Conservation (phyloP, 1,140 invertebrate species). For the Brachionus paranguensis region DNA sequence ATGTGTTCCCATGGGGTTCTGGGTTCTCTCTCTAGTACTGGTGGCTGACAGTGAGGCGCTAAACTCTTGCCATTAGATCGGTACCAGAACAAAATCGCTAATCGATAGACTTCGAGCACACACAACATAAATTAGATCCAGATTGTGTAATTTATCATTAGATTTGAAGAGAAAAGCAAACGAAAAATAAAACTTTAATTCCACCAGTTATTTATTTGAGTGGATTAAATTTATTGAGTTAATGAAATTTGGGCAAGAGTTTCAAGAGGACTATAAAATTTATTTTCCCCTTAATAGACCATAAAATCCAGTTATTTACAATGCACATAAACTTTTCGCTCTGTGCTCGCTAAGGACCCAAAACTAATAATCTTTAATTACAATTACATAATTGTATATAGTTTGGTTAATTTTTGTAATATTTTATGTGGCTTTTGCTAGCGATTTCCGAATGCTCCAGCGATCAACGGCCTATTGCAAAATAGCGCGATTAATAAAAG, state of each 20-base stretch:
- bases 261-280: conserved; percentile 29
- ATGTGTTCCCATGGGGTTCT: neutral
- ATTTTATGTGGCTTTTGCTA: conserved; percentile 13
- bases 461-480: neutral
- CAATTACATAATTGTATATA: conserved; percentile 23
- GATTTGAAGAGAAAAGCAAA: neutral
- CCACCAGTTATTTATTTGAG: neutral
- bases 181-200: neutral
- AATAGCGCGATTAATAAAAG: neutral
- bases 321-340: neutral
- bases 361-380: conserved; percentile 22
- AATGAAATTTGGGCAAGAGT: neutral
- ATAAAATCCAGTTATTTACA: conserved; percentile 18
- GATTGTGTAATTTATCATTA: conserved; percentile 23
- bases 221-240: neutral
- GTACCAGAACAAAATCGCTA: neutral
- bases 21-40: neutral
- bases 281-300: conserved; percentile 22
- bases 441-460: neutral
- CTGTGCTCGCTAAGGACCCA: neutral
- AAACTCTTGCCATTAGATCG: neutral
- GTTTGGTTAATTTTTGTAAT: conserved; percentile 7
- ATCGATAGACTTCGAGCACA: neutral
- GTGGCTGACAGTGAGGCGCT: neutral
- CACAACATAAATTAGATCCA: conserved; percentile 6